phyloP scores from a whole-genome alignment of 2,888 invertebrate species.

The Caenorhabditis angaria region DNA sequence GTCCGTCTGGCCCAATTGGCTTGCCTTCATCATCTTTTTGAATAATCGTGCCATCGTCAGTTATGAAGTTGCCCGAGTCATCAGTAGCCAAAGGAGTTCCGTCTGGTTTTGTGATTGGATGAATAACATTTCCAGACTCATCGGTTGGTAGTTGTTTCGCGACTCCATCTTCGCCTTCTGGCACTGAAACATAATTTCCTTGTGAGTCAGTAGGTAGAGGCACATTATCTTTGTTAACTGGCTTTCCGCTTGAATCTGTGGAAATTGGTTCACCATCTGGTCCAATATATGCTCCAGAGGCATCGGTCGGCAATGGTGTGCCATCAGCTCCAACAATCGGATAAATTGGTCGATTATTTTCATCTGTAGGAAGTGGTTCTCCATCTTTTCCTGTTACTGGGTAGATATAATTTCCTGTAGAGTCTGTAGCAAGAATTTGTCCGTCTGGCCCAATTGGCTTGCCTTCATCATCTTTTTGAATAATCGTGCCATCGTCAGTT shows the following conservation, averaged over 20 bases:
- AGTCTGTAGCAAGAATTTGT: slow-evolving; percentile 35
- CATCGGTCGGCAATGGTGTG: slow-evolving; percentile 36
- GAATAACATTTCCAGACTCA: slow-evolving; percentile 22
- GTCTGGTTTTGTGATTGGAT: slow-evolving; percentile 18
- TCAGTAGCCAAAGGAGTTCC: slow-evolving; percentile 17
- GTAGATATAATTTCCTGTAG: slow-evolving; percentile 28
- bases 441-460: slow-evolving; percentile 42
- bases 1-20: slow-evolving; percentile 45
- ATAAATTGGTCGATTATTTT: slow-evolving; percentile 21
- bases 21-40: slow-evolving; percentile 22
- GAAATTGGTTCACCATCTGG: slow-evolving; percentile 42
- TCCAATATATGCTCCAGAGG: slow-evolving; percentile 34
- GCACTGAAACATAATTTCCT: slow-evolving; percentile 34
- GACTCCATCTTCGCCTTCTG: slow-evolving; percentile 17
- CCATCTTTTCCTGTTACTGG: slow-evolving; percentile 31
- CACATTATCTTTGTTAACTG: slow-evolving; percentile 22
- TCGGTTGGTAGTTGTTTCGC: slow-evolving; percentile 19
- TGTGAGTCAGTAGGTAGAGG: slow-evolving; percentile 34
- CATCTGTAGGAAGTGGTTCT: slow-evolving; percentile 30
- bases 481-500: slow-evolving; percentile 13
- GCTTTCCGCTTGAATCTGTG: slow-evolving; percentile 39
- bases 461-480: slow-evolving; percentile 25
- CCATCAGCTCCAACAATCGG: slow-evolving; percentile 42
- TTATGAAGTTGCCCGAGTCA: slow-evolving; percentile 20
- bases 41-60: slow-evolving; percentile 18